A percentile compares a stretch with the other conserved stretches of the same genome.
Evolutionary conservation across 2,888 invertebrate genomes (phyloP).

Genomic region (Tetragonula carbonaria): DNA sequence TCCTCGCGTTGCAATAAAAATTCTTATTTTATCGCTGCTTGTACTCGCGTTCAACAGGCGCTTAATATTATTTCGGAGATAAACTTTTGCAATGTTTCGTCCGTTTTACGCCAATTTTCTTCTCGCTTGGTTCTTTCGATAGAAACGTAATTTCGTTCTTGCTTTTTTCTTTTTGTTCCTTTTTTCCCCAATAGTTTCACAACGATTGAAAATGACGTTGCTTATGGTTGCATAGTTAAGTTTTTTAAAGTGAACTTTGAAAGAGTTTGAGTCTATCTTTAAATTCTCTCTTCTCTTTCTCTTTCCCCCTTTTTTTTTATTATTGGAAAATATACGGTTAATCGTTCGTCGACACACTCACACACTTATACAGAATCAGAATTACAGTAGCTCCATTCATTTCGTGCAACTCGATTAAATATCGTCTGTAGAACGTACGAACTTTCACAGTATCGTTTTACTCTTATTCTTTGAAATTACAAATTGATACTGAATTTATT

Average conservation of each 20-base stretch:
- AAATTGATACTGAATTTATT: background rate
- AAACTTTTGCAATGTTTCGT: constrained; percentile 11
- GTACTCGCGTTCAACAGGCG: constrained; percentile 18
- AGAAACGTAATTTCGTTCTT: background rate
- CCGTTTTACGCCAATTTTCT: constrained; percentile 19
- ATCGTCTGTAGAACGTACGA: constrained; percentile 48
- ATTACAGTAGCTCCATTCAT: constrained; percentile 77
- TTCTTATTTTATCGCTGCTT: constrained; percentile 47
- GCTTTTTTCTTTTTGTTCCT: background rate
- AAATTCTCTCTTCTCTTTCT: too few species aligned
- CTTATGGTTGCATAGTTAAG: background rate
- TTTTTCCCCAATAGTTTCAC: background rate
- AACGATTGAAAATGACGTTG: background rate
- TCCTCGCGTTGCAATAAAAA: constrained; percentile 35
- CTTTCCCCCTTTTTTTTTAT: background rate
- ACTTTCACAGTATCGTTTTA: constrained; percentile 51
- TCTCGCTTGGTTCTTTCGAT: background rate
- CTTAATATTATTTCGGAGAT: constrained; percentile 27
- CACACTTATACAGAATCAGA: constrained; percentile 55
- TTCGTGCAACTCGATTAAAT: constrained; percentile 70
- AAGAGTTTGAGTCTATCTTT: background rate
- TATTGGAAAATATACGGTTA: constrained; percentile 37
- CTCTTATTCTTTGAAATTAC: constrained; percentile 52
- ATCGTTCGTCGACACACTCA: constrained; percentile 42
- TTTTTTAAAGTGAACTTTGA: background rate